phyloP scores from a whole-genome alignment of 2,797 vertebrate species.

The Simalia tracyae region DNA sequence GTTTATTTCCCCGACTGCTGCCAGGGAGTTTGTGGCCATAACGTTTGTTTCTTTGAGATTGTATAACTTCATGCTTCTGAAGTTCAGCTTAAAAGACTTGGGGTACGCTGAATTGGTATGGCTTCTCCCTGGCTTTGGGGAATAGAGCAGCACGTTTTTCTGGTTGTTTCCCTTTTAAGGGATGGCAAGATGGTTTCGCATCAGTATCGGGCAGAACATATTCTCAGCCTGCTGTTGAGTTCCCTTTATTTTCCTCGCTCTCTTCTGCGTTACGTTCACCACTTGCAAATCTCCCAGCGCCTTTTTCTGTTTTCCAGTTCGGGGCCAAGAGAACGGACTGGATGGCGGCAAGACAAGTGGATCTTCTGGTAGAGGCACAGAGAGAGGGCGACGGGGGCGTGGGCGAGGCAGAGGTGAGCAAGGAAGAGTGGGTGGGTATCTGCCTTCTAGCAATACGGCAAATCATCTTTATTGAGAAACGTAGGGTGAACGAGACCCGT shows the following conservation, averaged over 20 bases:
- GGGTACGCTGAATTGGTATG: too few species aligned
- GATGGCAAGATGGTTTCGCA: background rate
- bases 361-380: constrained; percentile 86
- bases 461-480: too few species aligned
- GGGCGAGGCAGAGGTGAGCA: constrained; percentile 92
- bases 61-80: background rate
- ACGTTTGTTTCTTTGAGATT: background rate
- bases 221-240: background rate
- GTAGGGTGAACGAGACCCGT: background rate
- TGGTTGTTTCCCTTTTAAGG: background rate
- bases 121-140: background rate
- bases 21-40: too few species aligned
- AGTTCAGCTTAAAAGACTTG: background rate
- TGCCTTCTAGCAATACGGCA: background rate
- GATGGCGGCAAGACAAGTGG: constrained; percentile 86
- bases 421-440: background rate
- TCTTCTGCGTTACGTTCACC: too few species aligned
- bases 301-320: constrained; percentile 77
- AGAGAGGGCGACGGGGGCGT: constrained; percentile 90
- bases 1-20: too few species aligned
- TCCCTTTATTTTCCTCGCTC: background rate
- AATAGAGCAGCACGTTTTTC: background rate
- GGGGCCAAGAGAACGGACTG: constrained; percentile 96
- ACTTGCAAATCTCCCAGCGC: background rate
- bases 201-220: accelerated